These are phyloP conservation scores for Nematopogon swammerdamellus DNA, from an alignment of 2,888 invertebrate genomes.

Conservation along the genomic window DNA sequence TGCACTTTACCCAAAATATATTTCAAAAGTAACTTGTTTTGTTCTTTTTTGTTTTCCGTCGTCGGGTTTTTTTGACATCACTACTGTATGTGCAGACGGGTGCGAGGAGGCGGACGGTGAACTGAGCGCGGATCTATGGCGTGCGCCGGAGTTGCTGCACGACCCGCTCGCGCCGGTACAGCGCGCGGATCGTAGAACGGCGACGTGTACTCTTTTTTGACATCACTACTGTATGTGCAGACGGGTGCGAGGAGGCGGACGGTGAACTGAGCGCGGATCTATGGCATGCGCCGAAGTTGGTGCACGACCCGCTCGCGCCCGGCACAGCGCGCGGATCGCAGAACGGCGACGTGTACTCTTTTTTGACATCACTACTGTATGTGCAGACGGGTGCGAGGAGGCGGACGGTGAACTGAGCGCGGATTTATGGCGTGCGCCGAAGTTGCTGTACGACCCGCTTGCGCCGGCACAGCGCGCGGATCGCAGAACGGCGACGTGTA, in stretches of 20 bases:
- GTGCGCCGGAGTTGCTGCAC: conserved; percentile 73
- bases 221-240: too few relatives aligned
- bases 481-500: too few relatives aligned
- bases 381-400: conserved; percentile 61
- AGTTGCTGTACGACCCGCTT: too few relatives aligned
- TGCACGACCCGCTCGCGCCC: conserved; percentile 58
- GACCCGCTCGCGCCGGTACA: conserved; percentile 51
- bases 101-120: conserved; percentile 61
- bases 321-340: conserved; percentile 70
- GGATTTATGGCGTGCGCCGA: conserved; percentile 70
- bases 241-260: conserved; percentile 62
- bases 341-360: conserved; percentile 81
- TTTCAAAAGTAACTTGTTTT: too few relatives aligned
- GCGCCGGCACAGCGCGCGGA: too few relatives aligned
- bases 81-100: too few relatives aligned
- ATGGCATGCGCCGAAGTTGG: conserved; percentile 74
- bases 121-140: conserved; percentile 57
- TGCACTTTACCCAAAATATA: too few relatives aligned
- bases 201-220: conserved; percentile 80
- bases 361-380: too few relatives aligned
- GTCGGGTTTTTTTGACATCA: too few relatives aligned
- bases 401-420: conserved; percentile 48
- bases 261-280: conserved; percentile 49
- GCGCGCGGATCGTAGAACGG: conserved; percentile 77
- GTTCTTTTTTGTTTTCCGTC: too few relatives aligned